Base-by-base conservation (phyloP, 1,140 invertebrate genomes). In the Neuroterus valhalla region DNA sequence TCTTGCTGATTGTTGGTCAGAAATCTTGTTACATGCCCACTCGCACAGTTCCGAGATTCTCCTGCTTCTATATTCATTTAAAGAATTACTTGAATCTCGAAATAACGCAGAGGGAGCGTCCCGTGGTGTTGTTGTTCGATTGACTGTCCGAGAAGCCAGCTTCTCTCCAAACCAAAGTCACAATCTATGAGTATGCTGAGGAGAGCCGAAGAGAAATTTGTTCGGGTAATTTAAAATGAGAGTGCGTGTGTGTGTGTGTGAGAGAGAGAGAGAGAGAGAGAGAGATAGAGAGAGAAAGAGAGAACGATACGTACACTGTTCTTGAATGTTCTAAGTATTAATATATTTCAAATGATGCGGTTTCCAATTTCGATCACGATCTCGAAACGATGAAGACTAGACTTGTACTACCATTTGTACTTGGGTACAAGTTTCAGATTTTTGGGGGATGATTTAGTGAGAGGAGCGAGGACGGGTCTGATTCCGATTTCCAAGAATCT, bases 261-360 rank as follows among this genome's bases (percentile, higher is more conserved):
- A 15, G 42, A 23, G 67, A 23, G 73, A 74, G 50, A 67, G 69
- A 70, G 48, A 23, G 67, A 55, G 52, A 62, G 55, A 75, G 52
- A 70, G 68, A 66, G 42, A 50, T 70, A 71, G 66, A 70, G 50
- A 72, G 44, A 66, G n/a, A 66, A 45, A 45, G 52, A 31, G 50
- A 72, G 23, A 66, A 75, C 80, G 70, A 52, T 75, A 78, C 77
- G 74, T 76, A 79, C 73, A 80, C 76, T 80, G 81, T 78, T 82
- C 78, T 77, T 78, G 79, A 78, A 78, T 62, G 76, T 72, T 70
- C 77, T 79, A 76, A 79, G 78, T 81, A 79, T 79, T 81, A 81
- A 76, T 81, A 77, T 81, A 81, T 81, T 81, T 75, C 73, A 77
- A 66, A 70, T 43, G 75, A 78, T 45, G 76, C 76, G 80, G 72